phyloP scores from a whole-genome alignment of 2,888 invertebrate genomes.

The Drosophila birchii region DNA sequence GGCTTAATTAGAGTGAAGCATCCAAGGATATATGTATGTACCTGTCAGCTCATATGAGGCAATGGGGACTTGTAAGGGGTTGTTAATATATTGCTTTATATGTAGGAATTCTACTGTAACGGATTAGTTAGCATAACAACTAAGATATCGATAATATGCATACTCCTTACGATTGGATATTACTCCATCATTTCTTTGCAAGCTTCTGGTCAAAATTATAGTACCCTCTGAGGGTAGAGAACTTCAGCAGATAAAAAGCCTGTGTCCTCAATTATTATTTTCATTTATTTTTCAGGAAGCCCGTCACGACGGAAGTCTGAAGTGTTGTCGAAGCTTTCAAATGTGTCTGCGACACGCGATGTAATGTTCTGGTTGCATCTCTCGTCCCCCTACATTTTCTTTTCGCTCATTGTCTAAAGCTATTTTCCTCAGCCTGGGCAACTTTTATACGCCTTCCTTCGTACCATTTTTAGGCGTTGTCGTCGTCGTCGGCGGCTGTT shows the following conservation, averaged over 20 bases:
- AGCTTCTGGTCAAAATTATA: neutral
- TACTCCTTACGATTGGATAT: too few species aligned
- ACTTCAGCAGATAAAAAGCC: constrained; percentile 14
- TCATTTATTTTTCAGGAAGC: constrained; percentile 36
- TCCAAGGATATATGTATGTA: neutral
- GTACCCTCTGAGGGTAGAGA: neutral
- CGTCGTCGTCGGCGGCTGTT: constrained; percentile 62
- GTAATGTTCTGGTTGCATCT: constrained; percentile 55
- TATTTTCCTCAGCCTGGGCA: constrained; percentile 57
- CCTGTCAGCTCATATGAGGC: neutral
- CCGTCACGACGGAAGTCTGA: constrained; percentile 66
- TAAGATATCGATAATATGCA: neutral
- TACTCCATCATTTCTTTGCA: neutral
- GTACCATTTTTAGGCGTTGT: constrained; percentile 63
- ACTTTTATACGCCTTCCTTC: constrained; percentile 64
- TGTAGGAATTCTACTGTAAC: neutral
- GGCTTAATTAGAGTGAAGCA: constrained; percentile 17
- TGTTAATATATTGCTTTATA: neutral
- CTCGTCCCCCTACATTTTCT: constrained; percentile 25
- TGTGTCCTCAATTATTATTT: constrained; percentile 45
- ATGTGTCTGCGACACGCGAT: constrained; percentile 72
- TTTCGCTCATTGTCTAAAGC: constrained; percentile 62
- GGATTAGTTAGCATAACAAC: neutral
- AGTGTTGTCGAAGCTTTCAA: constrained; percentile 72
- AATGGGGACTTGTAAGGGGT: neutral